phyloP scores from a whole-genome alignment of 2,888 invertebrate species.

The Heteromyza rotundicornis region DNA sequence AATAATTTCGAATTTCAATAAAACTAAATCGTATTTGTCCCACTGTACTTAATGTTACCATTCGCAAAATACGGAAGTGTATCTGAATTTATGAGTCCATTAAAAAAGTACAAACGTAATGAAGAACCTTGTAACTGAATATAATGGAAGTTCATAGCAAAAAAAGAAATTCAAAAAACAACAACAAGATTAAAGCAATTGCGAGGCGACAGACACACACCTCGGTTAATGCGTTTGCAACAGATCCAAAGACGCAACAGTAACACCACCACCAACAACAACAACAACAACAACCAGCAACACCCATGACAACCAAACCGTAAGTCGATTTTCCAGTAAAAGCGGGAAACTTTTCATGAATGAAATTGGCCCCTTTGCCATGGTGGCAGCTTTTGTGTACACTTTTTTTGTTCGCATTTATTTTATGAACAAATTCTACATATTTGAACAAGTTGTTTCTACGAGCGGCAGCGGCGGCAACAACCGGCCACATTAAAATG shows the following conservation, averaged over 20 bases:
- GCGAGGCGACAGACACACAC: not conserved
- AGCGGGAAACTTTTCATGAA: not conserved
- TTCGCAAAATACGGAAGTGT: constrained; percentile 4
- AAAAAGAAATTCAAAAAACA: too few species aligned
- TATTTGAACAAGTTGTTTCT: not conserved
- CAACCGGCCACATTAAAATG: too few species aligned
- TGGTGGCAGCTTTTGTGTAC: not conserved
- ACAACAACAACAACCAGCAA: not conserved
- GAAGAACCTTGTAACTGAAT: constrained; percentile 4
- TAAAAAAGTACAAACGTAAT: not conserved
- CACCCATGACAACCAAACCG: not conserved
- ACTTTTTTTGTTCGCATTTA: too few species aligned
- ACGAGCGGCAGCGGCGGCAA: too few species aligned
- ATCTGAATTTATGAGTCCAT: not conserved
- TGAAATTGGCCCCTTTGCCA: not conserved
- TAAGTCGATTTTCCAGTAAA: too few species aligned
- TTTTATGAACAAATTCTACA: not conserved
- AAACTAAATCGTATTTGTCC: not conserved
- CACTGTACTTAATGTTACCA: not conserved
- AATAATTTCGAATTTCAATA: too few species aligned
- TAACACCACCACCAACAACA: not conserved
- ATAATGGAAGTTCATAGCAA: not conserved
- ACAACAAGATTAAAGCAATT: not conserved
- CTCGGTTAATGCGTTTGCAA: not conserved
- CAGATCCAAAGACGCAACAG: not conserved